Conservation (phyloP, 2,888 invertebrate genomes). For the Drosophila borborema region DNA sequence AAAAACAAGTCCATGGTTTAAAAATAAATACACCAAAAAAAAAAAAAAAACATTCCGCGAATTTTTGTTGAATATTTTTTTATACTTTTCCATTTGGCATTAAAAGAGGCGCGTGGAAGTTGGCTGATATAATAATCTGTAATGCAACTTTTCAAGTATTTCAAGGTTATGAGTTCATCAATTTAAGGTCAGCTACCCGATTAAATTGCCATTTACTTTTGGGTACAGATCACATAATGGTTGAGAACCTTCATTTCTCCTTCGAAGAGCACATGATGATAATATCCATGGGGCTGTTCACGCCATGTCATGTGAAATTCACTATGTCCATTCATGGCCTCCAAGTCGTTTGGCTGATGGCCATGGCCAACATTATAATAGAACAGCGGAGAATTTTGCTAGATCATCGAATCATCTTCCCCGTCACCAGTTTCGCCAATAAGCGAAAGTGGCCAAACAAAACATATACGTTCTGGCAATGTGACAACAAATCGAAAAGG, state of each 20-base stretch:
- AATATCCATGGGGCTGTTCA: slow-evolving; percentile 52
- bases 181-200: background rate
- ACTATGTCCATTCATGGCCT: slow-evolving; percentile 61
- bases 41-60: slow-evolving; percentile 24
- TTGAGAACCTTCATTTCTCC: slow-evolving; percentile 73
- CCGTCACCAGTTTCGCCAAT: slow-evolving; percentile 59
- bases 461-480: slow-evolving; percentile 44
- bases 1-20: slow-evolving; percentile 75
- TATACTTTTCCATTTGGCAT: slow-evolving; percentile 21
- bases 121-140: slow-evolving; percentile 10
- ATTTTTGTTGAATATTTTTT: slow-evolving; percentile 8
- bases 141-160: slow-evolving; percentile 7
- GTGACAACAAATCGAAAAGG: slow-evolving; percentile 36
- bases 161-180: slow-evolving; percentile 8
- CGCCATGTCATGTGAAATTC: slow-evolving; percentile 63
- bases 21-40: slow-evolving; percentile 61
- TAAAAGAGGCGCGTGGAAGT: slow-evolving; percentile 42
- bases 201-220: background rate
- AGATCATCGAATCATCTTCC: slow-evolving; percentile 42
- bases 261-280: slow-evolving; percentile 65
- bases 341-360: slow-evolving; percentile 48
- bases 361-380: slow-evolving; percentile 54
- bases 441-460: slow-evolving; percentile 32
- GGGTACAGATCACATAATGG: background rate
- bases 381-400: slow-evolving; percentile 5